Conservation (phyloP, 2,113 vertebrate genomes). For the Panthera tigris region DNA sequence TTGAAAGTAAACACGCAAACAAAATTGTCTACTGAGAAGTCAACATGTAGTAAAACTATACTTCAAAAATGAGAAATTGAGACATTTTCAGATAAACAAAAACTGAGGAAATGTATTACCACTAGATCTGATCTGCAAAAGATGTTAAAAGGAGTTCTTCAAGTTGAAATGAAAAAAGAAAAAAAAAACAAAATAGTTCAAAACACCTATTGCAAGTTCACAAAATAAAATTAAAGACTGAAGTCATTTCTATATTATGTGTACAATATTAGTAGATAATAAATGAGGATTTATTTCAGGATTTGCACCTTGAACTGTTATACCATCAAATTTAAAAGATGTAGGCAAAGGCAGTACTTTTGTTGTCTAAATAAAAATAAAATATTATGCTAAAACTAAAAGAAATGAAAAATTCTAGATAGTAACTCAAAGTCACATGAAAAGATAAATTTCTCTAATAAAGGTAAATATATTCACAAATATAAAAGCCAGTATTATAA, state of each 20-base stretch:
- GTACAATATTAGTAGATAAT: too few species aligned
- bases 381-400: too few species aligned
- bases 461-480: neutral
- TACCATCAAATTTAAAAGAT: too few species aligned
- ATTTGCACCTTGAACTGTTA: too few species aligned
- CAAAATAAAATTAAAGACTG: too few species aligned
- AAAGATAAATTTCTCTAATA: neutral
- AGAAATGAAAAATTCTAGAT: neutral
- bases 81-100: neutral
- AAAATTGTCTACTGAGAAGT: neutral
- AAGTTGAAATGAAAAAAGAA: neutral
- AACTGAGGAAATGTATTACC: neutral
- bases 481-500: neutral
- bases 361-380: too few species aligned
- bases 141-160: neutral
- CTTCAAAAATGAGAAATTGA: neutral
- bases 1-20: neutral
- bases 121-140: neutral
- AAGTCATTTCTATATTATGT: too few species aligned
- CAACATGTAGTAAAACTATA: neutral
- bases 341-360: too few species aligned
- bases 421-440: neutral
- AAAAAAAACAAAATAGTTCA: too few species aligned
- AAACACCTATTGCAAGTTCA: too few species aligned
- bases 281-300: too few species aligned